These are phyloP conservation scores for Philotrypesis tridentata DNA, from an alignment of 1,140 invertebrate species.

Conservation along the genomic window DNA sequence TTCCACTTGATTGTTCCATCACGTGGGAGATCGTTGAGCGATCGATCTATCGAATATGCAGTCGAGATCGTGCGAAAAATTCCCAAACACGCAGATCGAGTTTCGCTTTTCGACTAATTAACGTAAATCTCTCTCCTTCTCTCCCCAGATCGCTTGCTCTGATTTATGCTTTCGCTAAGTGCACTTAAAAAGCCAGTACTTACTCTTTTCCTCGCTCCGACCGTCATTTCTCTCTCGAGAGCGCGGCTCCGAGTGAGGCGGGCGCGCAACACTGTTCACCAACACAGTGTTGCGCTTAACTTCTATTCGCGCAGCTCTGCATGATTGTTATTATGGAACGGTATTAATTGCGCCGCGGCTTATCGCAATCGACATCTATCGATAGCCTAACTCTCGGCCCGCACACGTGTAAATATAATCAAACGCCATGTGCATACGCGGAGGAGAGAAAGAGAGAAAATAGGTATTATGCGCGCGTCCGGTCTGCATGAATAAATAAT, in stretches of 20 bases:
- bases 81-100: not conserved
- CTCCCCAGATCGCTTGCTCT: not conserved
- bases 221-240: too few relatives aligned
- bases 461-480: not conserved
- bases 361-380: not conserved
- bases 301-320: not conserved
- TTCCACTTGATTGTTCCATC: too few relatives aligned
- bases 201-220: not conserved
- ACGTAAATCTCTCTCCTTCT: not conserved
- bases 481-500: slow-evolving; percentile 7
- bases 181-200: not conserved
- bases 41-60: not conserved
- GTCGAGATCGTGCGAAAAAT: not conserved
- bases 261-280: too few relatives aligned
- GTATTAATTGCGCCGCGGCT: not conserved
- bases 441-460: not conserved
- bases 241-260: too few relatives aligned
- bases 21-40: too few relatives aligned
- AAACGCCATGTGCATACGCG: not conserved
- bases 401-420: not conserved
- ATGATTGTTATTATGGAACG: not conserved
- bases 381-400: too few relatives aligned
- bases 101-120: not conserved
- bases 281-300: not conserved
- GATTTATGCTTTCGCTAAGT: not conserved